Evolutionary conservation across 2,797 vertebrate species (phyloP).

Genomic region (Sternarchorhynchus goeldii): DNA sequence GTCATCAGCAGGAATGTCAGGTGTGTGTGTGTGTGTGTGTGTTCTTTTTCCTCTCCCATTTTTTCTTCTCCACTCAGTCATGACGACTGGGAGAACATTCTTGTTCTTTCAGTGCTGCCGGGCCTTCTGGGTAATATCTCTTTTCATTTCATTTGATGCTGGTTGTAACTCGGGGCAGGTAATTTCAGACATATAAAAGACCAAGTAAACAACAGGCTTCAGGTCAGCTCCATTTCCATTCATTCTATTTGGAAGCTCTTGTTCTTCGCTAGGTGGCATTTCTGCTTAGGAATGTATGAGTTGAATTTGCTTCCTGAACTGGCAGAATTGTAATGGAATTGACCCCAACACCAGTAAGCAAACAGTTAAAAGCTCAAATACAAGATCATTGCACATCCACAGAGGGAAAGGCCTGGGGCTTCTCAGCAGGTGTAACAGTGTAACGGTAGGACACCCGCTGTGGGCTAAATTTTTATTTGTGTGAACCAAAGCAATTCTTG

Average conservation of each 20-base stretch:
- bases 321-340: background rate
- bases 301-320: background rate
- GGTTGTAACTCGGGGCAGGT: constrained; percentile 1
- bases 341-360: background rate
- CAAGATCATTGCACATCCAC: too few species aligned
- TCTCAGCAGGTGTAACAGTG: too few species aligned
- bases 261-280: constrained; percentile 1
- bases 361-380: background rate
- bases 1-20: constrained; percentile 3
- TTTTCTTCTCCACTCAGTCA: background rate
- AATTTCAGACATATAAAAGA: constrained; percentile 10
- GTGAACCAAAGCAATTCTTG: too few species aligned
- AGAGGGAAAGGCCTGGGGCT: too few species aligned
- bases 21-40: constrained; percentile 16
- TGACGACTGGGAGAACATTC: constrained; percentile 2
- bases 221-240: constrained; percentile 12
- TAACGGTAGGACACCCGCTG: too few species aligned
- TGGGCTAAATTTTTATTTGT: too few species aligned
- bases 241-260: background rate
- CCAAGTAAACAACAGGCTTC: constrained; percentile 2
- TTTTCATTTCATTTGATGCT: constrained; percentile 13
- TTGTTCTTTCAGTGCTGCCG: background rate
- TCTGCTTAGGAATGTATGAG: background rate
- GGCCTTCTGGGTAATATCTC: constrained; percentile 22
- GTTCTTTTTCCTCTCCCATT: background rate